Base-by-base conservation (phyloP, 2,888 invertebrate genomes). In the Eilema sororculum region DNA sequence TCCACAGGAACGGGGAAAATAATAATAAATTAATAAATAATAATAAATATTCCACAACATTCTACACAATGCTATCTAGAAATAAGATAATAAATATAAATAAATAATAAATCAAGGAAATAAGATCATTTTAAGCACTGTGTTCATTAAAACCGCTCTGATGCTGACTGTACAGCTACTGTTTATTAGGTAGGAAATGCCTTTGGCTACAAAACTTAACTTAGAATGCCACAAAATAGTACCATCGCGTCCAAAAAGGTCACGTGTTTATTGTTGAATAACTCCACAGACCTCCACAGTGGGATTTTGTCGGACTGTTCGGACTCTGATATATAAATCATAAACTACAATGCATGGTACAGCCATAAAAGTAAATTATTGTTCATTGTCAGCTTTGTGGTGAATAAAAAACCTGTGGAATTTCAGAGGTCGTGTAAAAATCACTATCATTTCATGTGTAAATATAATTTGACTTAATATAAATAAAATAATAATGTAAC, bases 281-380 rank as follows among this genome's bases (percentile, higher is more conserved):
- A 24, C 22, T 61, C 60, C 25, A 67, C 46, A 13, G 10, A 67
- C 20, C 22, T 61, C 60, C 25, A 67, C 46, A 13, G 10, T 28
- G 62, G 52, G 57, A 46, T 60, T 20, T 16, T 22, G 13, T 41
- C 20, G 25, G 22, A 56, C 16, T 71, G n/a, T 12, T 41, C 16
- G 30, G 22, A 56, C 12, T 69, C 12, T 56, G 6, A 22, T 9
- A 60, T 57, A 73, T 73, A 75, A 75, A 75, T 75, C 71, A 69
- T 22, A 68, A 9, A 37, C 30, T 37, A 70, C 68, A 70, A 67
- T 76, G 64, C 64, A 64, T 64, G 65, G 58, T 41, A 46, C 57
- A 33, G 63, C 60, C 22, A 61, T 63, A 73, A 68, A 75, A 66
- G 67, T 58, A 61, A 70, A 67, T 57, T 69, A 71, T 71, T 76